Evolutionary conservation across 1,140 invertebrate genomes (phyloP).

Genomic region (Trichoplusia ni): DNA sequence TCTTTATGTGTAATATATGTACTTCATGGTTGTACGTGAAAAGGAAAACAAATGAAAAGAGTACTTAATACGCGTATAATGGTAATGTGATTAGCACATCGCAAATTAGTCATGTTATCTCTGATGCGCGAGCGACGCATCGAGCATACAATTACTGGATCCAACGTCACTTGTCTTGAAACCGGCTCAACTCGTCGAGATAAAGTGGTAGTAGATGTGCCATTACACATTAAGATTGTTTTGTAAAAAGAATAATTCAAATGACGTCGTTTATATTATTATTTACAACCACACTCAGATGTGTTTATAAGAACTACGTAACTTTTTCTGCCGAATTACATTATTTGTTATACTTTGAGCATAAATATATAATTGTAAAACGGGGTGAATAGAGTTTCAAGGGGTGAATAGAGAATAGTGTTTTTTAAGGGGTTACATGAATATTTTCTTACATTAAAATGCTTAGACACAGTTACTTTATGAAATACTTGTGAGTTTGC

Average conservation of each 20-base stretch:
- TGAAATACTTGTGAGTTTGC: no score
- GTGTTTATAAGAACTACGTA: background rate
- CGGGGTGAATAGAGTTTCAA: no score
- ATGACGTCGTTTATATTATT: slow-evolving; percentile 19
- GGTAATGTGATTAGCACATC: slow-evolving; percentile 41
- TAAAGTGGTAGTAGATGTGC: slow-evolving; percentile 32
- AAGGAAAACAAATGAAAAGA: background rate
- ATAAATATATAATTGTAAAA: no score
- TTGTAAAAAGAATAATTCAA: slow-evolving; percentile 31
- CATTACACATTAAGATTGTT: slow-evolving; percentile 36
- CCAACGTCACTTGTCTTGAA: slow-evolving; percentile 30
- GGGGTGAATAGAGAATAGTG: no score
- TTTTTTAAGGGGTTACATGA: no score
- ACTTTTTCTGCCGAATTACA: background rate
- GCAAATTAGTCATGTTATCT: slow-evolving; percentile 47
- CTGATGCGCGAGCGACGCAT: slow-evolving; percentile 33
- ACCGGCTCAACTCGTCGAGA: slow-evolving; percentile 23
- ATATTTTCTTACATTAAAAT: no score
- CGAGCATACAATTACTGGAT: slow-evolving; percentile 39
- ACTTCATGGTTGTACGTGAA: no score
- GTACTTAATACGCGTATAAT: slow-evolving; percentile 9
- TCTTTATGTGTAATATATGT: background rate
- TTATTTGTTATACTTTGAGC: slow-evolving; percentile 1
- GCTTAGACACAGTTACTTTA: no score
- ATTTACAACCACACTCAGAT: background rate